phyloP scores from a whole-genome alignment of 2,888 invertebrate species.

The Apotomis capreana region DNA sequence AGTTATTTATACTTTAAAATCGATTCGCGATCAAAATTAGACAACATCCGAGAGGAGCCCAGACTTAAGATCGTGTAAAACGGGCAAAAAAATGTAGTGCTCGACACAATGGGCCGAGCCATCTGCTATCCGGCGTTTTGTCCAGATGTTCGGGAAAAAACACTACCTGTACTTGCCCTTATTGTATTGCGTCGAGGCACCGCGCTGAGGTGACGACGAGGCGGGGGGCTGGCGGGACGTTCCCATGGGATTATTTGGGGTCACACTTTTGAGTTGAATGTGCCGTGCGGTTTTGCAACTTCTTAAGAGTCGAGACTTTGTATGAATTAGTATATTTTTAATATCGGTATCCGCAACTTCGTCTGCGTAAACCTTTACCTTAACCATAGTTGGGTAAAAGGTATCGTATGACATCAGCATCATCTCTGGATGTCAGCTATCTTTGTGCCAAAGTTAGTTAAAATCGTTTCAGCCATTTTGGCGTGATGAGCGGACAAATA shows the following conservation, averaged over 20 bases:
- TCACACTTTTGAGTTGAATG: constrained; percentile 4
- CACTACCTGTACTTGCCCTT: constrained; percentile 65
- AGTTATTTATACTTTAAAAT: constrained; percentile 38
- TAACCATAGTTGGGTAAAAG: too few relatives aligned
- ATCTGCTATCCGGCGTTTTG: constrained; percentile 71
- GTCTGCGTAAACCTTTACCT: too few relatives aligned
- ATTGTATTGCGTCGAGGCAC: constrained; percentile 54
- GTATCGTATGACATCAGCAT: too few relatives aligned
- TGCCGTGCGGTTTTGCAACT: not conserved
- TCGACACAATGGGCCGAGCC: constrained; percentile 64
- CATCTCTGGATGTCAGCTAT: too few relatives aligned
- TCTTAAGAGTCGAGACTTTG: not conserved
- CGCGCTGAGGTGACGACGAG: constrained; percentile 55
- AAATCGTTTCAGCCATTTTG: too few relatives aligned
- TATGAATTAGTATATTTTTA: too few relatives aligned
- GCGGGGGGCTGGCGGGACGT: constrained; percentile 9
- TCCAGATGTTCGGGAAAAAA: constrained; percentile 73
- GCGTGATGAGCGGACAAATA: too few relatives aligned
- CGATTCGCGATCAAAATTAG: constrained; percentile 34
- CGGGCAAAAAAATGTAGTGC: constrained; percentile 39
- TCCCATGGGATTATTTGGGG: constrained; percentile 18
- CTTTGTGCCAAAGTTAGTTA: too few relatives aligned
- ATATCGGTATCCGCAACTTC: too few relatives aligned
- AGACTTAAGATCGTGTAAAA: not conserved
- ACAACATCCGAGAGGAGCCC: constrained; percentile 17